phyloP scores from a whole-genome alignment of 2,113 vertebrate species.

The Periophthalmodon schlosseri region DNA sequence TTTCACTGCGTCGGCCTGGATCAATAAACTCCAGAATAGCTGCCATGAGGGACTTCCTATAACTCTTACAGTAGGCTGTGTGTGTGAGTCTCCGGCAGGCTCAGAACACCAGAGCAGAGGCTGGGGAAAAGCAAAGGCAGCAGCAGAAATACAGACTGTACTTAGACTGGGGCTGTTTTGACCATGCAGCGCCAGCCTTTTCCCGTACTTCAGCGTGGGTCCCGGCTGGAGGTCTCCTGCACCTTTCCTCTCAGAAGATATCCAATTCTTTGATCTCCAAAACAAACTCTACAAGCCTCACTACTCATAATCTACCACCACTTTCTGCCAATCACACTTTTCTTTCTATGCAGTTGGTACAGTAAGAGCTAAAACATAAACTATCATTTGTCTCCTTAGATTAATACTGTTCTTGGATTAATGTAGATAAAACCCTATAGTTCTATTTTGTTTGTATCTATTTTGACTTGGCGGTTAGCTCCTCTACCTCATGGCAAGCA shows the following conservation, averaged over 20 bases:
- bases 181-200: slow-evolving; percentile 28
- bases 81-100: slow-evolving; percentile 37
- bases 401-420: too few species aligned
- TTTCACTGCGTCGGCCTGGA: slow-evolving; percentile 32
- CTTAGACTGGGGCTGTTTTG: slow-evolving; percentile 53
- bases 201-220: slow-evolving; percentile 29
- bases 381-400: too few species aligned
- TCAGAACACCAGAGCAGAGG: slow-evolving; percentile 23
- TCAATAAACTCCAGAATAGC: slow-evolving; percentile 53
- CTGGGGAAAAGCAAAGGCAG: slow-evolving; percentile 49
- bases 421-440: too few species aligned
- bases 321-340: slow-evolving; percentile 42
- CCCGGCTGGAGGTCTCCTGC: slow-evolving; percentile 50
- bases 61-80: slow-evolving; percentile 49
- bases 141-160: slow-evolving; percentile 54
- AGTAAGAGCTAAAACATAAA: neutral
- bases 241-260: slow-evolving; percentile 54
- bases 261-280: slow-evolving; percentile 55
- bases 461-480: neutral
- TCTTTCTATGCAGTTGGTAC: slow-evolving; percentile 1
- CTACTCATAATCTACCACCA: slow-evolving; percentile 8
- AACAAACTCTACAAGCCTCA: slow-evolving; percentile 27
- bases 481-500: too few species aligned
- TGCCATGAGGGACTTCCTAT: slow-evolving; percentile 41
- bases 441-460: neutral